phyloP scores from a whole-genome alignment of 2,888 invertebrate species.

The Sturmia bella region DNA sequence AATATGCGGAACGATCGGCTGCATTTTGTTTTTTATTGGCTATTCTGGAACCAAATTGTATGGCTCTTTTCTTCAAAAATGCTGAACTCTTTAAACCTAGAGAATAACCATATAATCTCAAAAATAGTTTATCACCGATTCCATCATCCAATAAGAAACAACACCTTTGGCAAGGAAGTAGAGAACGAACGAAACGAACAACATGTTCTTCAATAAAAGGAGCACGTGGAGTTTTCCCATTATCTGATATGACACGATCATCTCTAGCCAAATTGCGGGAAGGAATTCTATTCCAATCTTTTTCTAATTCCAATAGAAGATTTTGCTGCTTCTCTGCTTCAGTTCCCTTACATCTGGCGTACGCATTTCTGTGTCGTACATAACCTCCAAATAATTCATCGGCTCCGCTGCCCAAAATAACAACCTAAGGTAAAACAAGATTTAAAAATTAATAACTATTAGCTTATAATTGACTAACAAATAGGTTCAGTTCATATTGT shows the following conservation, averaged over 20 bases:
- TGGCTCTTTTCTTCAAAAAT: slow-evolving; percentile 92
- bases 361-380: slow-evolving; percentile 90
- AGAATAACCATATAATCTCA: slow-evolving; percentile 88
- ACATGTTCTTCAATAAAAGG: slow-evolving; percentile 90
- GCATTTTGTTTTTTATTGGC: slow-evolving; percentile 96
- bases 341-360: slow-evolving; percentile 83
- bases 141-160: slow-evolving; percentile 85
- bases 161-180: slow-evolving; percentile 85
- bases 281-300: slow-evolving; percentile 93
- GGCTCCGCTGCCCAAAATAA: slow-evolving; percentile 96
- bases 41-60: slow-evolving; percentile 98
- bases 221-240: slow-evolving; percentile 91
- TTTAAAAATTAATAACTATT: too few species aligned
- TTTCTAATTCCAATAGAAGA: slow-evolving; percentile 85
- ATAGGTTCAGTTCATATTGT: too few species aligned
- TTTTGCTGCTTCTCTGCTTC: slow-evolving; percentile 82
- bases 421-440: slow-evolving; percentile 83
- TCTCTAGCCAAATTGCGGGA: slow-evolving; percentile 96
- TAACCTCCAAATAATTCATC: slow-evolving; percentile 99
- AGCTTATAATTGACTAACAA: too few species aligned
- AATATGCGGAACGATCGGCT: slow-evolving; percentile 85
- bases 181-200: slow-evolving; percentile 84
- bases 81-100: slow-evolving; percentile 86
- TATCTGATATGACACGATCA: slow-evolving; percentile 95
- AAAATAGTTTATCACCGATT: slow-evolving; percentile 95